phyloP scores from a whole-genome alignment of 1,140 invertebrate species.

The Drepana arcuata region DNA sequence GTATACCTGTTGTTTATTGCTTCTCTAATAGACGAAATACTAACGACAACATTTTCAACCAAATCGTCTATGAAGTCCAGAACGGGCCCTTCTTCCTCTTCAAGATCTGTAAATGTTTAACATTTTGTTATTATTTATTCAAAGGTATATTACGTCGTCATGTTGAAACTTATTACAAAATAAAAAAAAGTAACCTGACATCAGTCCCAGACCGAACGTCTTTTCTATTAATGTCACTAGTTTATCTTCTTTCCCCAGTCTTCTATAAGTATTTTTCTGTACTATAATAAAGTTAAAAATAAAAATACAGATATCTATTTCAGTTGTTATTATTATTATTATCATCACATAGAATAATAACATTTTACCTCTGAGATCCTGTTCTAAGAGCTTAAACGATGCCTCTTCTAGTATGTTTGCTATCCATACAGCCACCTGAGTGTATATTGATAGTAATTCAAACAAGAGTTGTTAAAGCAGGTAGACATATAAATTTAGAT shows the following conservation, averaged over 20 bases:
- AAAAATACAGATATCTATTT: not conserved
- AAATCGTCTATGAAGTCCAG: conserved; percentile 49
- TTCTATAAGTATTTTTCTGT: no score
- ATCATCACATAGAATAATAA: no score
- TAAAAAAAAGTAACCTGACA: no score
- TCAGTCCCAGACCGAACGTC: no score
- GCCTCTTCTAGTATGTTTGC: conserved; percentile 32
- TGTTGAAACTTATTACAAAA: no score
- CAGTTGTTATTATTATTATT: not conserved
- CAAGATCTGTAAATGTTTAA: conserved; percentile 29
- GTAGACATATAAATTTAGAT: not conserved
- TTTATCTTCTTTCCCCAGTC: no score
- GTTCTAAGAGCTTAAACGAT: conserved; percentile 26
- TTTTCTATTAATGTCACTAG: no score
- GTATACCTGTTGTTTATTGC: not conserved
- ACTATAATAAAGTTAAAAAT: no score
- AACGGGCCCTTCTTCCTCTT: conserved; percentile 45
- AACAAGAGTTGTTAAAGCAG: not conserved
- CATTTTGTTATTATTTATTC: conserved; percentile 1
- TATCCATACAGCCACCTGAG: conserved; percentile 41
- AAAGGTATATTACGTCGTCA: not conserved
- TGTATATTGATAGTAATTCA: conserved; percentile 5
- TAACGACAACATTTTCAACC: conserved; percentile 40
- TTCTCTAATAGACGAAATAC: not conserved
- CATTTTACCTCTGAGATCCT: conserved; percentile 37